Conservation (phyloP, 2,888 invertebrate species). For the Ophioninae sp. region DNA sequence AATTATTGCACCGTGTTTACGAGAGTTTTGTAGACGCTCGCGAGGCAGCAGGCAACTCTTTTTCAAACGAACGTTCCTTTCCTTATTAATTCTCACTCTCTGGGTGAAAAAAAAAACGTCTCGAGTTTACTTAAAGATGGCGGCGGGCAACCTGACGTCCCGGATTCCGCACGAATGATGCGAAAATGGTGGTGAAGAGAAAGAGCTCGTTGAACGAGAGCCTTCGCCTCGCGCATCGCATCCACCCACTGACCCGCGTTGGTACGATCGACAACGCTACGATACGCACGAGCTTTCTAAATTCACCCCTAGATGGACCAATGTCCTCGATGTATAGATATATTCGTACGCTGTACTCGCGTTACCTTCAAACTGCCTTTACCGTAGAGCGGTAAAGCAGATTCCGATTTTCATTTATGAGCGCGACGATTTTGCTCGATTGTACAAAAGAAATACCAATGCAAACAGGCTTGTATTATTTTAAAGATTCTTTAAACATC, state of each 20-base stretch:
- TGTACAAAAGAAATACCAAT: not conserved
- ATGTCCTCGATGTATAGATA: not conserved
- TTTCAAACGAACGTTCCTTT: not conserved
- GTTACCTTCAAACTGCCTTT: not conserved
- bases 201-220: conserved; percentile 56
- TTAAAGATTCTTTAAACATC: not conserved
- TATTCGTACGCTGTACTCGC: not conserved
- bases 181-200: conserved; percentile 70
- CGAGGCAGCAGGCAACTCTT: not conserved
- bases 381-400: not conserved
- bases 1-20: conserved; percentile 36
- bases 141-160: conserved; percentile 72
- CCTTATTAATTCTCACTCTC: conserved; percentile 2
- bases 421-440: not conserved
- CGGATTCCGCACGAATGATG: conserved; percentile 74
- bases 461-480: not conserved
- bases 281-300: not conserved
- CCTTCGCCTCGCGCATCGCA: conserved; percentile 62
- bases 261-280: conserved; percentile 34
- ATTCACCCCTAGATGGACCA: conserved; percentile 16
- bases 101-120: conserved; percentile 21
- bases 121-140: conserved; percentile 73
- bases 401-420: not conserved
- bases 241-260: conserved; percentile 61
- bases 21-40: conserved; percentile 17